phyloP scores from a whole-genome alignment of 1,140 invertebrate genomes.

The Zaprionus capensis region DNA sequence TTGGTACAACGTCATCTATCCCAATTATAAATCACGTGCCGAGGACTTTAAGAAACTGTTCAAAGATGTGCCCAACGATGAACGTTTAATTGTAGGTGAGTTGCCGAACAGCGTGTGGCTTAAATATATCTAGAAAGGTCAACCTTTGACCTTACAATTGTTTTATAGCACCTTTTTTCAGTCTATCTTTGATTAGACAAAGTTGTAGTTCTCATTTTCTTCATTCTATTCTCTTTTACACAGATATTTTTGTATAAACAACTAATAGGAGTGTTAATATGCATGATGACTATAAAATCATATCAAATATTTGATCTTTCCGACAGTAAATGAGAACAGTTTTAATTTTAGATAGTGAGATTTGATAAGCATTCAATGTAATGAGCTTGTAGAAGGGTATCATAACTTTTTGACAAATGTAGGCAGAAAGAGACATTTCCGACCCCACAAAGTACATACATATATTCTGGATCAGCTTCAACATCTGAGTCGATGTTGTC shows the following conservation, averaged over 20 bases:
- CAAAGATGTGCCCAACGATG: conserved; percentile 95
- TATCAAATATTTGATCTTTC: background rate
- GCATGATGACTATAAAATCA: background rate
- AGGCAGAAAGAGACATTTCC: too few species aligned
- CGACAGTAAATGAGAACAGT: background rate
- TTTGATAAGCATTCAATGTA: background rate
- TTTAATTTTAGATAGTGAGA: background rate
- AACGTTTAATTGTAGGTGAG: conserved; percentile 96
- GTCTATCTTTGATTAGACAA: too few species aligned
- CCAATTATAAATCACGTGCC: conserved; percentile 96
- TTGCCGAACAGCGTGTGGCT: conserved; percentile 26
- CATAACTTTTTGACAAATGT: too few species aligned
- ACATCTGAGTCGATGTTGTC: too few species aligned
- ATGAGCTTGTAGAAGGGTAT: background rate
- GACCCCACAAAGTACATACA: too few species aligned
- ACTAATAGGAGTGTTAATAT: background rate
- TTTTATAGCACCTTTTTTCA: too few species aligned
- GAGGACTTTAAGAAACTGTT: conserved; percentile 97
- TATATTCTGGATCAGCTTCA: too few species aligned
- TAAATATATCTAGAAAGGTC: background rate
- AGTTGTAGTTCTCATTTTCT: too few species aligned
- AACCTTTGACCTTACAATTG: too few species aligned
- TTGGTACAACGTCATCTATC: conserved; percentile 95
- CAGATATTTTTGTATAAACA: too few species aligned
- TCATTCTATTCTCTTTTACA: too few species aligned